phyloP scores from a whole-genome alignment of 2,797 vertebrate genomes.

The Thamnophis elegans region DNA sequence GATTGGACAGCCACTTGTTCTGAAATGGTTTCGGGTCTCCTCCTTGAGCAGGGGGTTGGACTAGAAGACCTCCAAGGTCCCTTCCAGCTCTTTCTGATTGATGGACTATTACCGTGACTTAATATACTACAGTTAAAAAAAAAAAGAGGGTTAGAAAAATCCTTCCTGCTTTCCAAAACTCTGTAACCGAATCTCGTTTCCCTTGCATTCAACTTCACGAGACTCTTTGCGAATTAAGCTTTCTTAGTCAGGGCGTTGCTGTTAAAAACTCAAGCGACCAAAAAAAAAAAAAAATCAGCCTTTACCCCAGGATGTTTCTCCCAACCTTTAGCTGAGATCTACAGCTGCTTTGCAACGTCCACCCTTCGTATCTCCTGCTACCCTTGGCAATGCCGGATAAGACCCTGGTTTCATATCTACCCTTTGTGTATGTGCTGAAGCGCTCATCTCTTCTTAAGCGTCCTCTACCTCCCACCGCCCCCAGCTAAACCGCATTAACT shows the following conservation, averaged over 20 bases:
- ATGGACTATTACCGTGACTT: neutral
- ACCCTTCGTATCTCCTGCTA: neutral
- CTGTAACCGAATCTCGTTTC: neutral
- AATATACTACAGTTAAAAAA: neutral
- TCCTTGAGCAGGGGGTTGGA: neutral
- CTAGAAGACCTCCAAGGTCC: neutral
- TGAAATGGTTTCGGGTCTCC: neutral
- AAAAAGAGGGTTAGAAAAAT: neutral
- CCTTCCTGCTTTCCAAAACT: neutral
- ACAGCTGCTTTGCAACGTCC: neutral
- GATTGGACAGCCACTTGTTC: neutral
- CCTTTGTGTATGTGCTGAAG: neutral
- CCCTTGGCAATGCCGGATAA: neutral
- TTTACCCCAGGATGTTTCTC: neutral
- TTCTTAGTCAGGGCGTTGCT: neutral
- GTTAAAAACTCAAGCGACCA: neutral
- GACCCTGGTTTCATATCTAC: no score
- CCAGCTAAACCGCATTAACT: neutral
- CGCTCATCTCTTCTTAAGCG: no score
- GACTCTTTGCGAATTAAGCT: neutral
- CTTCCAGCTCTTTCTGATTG: neutral
- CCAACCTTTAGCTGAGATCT: neutral
- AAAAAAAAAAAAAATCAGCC: neutral
- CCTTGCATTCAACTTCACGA: neutral
- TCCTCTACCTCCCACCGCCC: fast-evolving